phyloP scores from a whole-genome alignment of 2,797 vertebrate genomes.

The Hylomyscus alleni region DNA sequence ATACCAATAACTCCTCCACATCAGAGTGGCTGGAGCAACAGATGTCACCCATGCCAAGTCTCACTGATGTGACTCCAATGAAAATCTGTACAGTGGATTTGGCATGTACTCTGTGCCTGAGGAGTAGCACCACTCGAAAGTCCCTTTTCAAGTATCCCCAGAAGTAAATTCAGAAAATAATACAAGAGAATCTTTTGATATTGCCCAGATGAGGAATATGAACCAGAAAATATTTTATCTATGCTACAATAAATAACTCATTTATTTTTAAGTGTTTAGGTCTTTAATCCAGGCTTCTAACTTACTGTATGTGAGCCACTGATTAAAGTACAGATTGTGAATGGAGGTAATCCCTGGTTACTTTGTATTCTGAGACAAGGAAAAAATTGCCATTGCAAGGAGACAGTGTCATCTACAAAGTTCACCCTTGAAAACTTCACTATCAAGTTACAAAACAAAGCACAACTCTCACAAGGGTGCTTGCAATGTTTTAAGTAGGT shows the following conservation, averaged over 20 bases:
- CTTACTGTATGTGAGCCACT: not conserved
- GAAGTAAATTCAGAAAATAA: not conserved
- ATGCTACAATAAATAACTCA: not conserved
- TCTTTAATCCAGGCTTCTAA: not conserved
- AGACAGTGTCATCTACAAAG: not conserved
- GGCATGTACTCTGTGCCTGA: not conserved
- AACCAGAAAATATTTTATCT: not conserved
- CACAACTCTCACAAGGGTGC: not conserved
- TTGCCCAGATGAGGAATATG: not conserved
- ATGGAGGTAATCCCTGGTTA: not conserved
- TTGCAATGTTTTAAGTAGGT: not conserved
- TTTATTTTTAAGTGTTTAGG: not conserved
- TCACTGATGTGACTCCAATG: not conserved
- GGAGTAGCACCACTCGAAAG: not conserved
- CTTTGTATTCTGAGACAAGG: not conserved
- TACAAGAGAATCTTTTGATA: not conserved
- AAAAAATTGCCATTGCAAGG: not conserved
- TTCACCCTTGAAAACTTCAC: not conserved
- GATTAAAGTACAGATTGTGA: not conserved
- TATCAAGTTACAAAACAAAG: not conserved
- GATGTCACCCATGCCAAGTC: not conserved
- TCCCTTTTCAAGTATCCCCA: not conserved
- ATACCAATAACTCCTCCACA: not conserved
- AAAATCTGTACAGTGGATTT: not conserved
- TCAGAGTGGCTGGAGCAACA: not conserved